Percentiles rank a stretch among this genome's conserved stretches.
Evolutionary conservation across 2,797 vertebrate genomes (phyloP).

Genomic region (Lagodon rhomboides): DNA sequence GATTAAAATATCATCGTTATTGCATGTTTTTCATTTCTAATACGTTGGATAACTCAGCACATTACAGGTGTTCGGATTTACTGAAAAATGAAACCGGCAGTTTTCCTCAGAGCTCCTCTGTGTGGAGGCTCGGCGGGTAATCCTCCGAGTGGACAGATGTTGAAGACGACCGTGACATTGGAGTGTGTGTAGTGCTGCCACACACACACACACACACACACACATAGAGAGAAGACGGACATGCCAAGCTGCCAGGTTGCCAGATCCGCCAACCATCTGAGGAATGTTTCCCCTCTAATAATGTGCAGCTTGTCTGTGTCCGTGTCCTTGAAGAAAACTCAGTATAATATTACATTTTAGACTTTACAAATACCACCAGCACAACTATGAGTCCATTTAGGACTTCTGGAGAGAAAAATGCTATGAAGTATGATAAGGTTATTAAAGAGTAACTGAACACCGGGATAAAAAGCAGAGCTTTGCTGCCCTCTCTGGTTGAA

Average conservation of each 20-base stretch:
- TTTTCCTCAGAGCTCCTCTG: conserved; percentile 8
- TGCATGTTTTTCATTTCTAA: background rate
- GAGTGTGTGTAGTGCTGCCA: conserved; percentile 68
- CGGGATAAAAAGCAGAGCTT: too few relatives aligned
- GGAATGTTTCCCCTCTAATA: conserved; percentile 75
- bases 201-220: conserved; percentile 29
- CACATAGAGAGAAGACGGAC: conserved; percentile 20
- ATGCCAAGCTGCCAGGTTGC: conserved; percentile 56
- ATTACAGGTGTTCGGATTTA: background rate
- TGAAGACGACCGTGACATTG: conserved; percentile 63
- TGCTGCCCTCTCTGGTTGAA: background rate
- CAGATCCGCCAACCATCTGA: conserved; percentile 65
- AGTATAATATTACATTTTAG: conserved; percentile 49
- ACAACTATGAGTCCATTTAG: background rate
- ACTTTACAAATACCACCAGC: background rate
- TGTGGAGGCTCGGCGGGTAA: conserved; percentile 32
- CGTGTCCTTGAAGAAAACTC: conserved; percentile 36
- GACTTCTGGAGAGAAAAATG: background rate
- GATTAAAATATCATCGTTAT: background rate
- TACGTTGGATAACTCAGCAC: background rate
- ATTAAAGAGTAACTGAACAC: background rate
- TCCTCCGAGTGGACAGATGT: conserved; percentile 71
- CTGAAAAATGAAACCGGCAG: conserved; percentile 21
- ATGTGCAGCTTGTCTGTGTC: conserved; percentile 63
- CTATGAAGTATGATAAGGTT: background rate